Evolutionary conservation across 2,113 vertebrate genomes (phyloP).

Genomic region (Syrrhaptes paradoxus): DNA sequence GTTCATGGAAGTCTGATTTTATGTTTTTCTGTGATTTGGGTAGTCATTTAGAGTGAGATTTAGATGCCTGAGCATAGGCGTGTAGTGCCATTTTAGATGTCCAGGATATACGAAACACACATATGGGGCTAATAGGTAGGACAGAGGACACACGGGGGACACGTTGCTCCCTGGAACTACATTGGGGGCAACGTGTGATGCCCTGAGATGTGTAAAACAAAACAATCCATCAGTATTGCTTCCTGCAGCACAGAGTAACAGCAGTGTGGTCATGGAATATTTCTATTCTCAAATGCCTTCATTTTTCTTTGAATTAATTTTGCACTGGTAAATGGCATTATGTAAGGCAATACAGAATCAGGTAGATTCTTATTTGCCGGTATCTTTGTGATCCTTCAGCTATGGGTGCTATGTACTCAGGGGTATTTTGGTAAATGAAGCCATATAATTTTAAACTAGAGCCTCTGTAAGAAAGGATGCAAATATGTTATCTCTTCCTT

Average conservation of each 20-base stretch:
- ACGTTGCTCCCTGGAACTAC: background rate
- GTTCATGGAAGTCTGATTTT: background rate
- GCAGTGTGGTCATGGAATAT: background rate
- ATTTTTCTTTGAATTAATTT: constrained; percentile 20
- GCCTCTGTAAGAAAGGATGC: background rate
- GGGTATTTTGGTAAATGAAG: background rate
- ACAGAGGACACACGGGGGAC: background rate
- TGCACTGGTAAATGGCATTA: background rate
- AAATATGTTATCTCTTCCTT: background rate
- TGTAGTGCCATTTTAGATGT: background rate
- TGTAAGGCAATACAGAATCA: background rate
- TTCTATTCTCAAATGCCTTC: background rate
- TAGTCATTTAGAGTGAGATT: background rate
- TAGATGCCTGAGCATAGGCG: background rate
- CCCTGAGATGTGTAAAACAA: background rate
- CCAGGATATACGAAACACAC: background rate
- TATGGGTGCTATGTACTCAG: background rate
- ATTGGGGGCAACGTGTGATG: background rate
- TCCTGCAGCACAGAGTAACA: background rate
- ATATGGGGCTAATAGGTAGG: background rate
- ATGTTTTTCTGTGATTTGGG: background rate
- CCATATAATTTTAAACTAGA: background rate
- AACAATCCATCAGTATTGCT: background rate
- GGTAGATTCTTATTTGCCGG: background rate
- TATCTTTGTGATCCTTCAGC: background rate